Percentiles rank a stretch among this genome's conserved stretches.
Conservation (phyloP, 35 echinoderm and acorn worm genomes). For the Heliocidaris erythrogramma region DNA sequence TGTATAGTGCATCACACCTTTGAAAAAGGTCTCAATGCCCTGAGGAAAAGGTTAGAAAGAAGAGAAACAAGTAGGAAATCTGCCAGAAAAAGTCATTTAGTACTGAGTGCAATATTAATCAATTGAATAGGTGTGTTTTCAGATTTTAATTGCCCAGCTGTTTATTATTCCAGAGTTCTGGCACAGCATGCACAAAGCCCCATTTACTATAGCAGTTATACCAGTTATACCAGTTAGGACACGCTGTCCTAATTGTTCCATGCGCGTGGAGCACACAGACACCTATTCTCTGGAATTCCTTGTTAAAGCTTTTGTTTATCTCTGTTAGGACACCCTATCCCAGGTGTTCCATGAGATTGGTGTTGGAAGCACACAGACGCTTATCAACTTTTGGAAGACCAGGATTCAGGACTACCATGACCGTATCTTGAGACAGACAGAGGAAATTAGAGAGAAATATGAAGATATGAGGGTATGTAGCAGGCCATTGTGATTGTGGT, state of each 20-base stretch:
- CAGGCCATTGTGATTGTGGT: neutral
- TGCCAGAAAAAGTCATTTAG: too few species aligned
- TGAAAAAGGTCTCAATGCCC: too few species aligned
- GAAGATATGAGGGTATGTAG: slow-evolving; percentile 60
- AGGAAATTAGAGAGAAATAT: slow-evolving; percentile 62
- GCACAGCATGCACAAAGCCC: too few species aligned
- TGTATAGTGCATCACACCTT: too few species aligned
- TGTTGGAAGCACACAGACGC: slow-evolving; percentile 64
- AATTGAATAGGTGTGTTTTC: too few species aligned
- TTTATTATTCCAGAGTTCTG: too few species aligned
- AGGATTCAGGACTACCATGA: slow-evolving; percentile 83
- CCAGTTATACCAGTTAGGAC: too few species aligned
- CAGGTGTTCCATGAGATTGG: slow-evolving; percentile 89
- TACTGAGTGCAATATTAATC: too few species aligned
- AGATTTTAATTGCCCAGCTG: too few species aligned
- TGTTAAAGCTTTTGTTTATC: neutral
- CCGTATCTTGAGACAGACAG: slow-evolving; percentile 56
- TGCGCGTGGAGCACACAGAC: slow-evolving; percentile 71
- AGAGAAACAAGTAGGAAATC: too few species aligned
- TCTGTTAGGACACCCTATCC: slow-evolving; percentile 74
- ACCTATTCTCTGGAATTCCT: slow-evolving; percentile 50
- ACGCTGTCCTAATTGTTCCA: slow-evolving; percentile 80
- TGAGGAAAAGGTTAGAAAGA: too few species aligned
- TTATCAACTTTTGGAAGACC: slow-evolving; percentile 87
- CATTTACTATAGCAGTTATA: too few species aligned